Base-by-base conservation (phyloP, 2,113 vertebrate species). In the Rhombomys opimus region DNA sequence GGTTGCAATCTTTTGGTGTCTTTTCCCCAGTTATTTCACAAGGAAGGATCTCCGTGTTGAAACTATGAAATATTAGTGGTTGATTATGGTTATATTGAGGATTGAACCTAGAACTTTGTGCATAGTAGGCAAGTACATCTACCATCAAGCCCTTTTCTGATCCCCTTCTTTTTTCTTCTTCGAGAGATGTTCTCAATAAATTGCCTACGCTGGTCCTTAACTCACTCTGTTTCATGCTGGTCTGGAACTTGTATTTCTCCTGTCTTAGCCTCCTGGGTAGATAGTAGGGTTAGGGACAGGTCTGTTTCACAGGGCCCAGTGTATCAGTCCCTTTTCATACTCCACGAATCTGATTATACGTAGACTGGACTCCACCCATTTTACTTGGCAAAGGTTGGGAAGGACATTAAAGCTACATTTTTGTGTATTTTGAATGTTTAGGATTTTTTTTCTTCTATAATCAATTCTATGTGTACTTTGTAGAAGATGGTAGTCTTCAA, bases 301-400 rank as follows among this genome's bases (percentile, higher is more conserved):
- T 89, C 52, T 75, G 52, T 30, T 18, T 32, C 35, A 27, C 22
- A 57, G 50, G 23, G 22, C 50, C 41, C 32, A 35, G 50, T 54
- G 54, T 80, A 35, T 82, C 95, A 67, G 65, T 88, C 11, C 7
- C 41, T 50, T n/a, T 59, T 41, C 4, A 35, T 54, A 32, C 46
- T 75, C 6, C 70, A 52, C 59, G 84, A 1, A 70, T 94, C 72
- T 89, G 67, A 18, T 92, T 92, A n/a, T 95, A 20, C 38, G 76
- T 93, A 70, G 46, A 38, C 4, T 61, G 72, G n/a, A 78, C 23
- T 78, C 2, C 68, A 68, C 35, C 13, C 7, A 27, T 87, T 86
- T 92, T 68, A 68, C 78, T 88, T 90, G 54, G 25, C 22, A 91
- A n/a, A 95, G 27, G 5, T 91, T 92, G 70, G n/a, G 46, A 95